A percentile compares a stretch with the other conserved stretches of the same genome.
These are phyloP conservation scores for Saimiri boliviensis DNA, from an alignment of 2,113 vertebrate genomes.

Conservation along the genomic window DNA sequence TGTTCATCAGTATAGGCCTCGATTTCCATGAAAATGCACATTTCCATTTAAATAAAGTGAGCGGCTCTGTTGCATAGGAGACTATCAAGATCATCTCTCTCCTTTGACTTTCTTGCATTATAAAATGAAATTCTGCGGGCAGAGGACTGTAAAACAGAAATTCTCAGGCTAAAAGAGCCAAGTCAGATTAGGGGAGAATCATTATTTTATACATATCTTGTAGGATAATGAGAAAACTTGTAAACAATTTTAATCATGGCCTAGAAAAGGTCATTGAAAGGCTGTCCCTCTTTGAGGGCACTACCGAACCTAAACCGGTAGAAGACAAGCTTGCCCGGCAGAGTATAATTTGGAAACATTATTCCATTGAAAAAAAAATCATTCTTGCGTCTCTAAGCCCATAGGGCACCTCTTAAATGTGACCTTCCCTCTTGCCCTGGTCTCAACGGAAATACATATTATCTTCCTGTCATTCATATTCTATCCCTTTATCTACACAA, in stretches of 20 bases:
- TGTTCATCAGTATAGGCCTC: conserved; percentile 65
- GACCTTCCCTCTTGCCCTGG: conserved; percentile 43
- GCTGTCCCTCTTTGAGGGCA: background rate
- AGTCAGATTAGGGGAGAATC: conserved; percentile 57
- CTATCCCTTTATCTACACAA: conserved; percentile 62
- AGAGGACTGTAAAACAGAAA: conserved; percentile 59
- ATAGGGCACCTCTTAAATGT: conserved; percentile 31
- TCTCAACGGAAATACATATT: conserved; percentile 41
- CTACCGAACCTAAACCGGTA: background rate
- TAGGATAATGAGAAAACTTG: conserved; percentile 57
- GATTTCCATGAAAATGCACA: conserved; percentile 73
- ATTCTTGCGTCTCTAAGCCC: conserved; percentile 33
- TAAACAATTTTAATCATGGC: conserved; percentile 67
- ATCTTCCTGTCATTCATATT: conserved; percentile 46
- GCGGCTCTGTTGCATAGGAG: conserved; percentile 44
- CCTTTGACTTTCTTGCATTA: conserved; percentile 59
- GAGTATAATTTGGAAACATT: conserved; percentile 53
- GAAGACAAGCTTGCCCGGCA: background rate
- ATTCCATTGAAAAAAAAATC: conserved; percentile 51
- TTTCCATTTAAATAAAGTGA: conserved; percentile 78
- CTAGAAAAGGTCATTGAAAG: conserved; percentile 51
- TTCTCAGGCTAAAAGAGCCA: conserved; percentile 26
- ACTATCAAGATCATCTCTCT: conserved; percentile 63
- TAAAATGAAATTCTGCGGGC: conserved; percentile 56
- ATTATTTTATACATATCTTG: conserved; percentile 58